Base-by-base conservation (phyloP, 2,797 vertebrate species). In the Smutsia temminckii region DNA sequence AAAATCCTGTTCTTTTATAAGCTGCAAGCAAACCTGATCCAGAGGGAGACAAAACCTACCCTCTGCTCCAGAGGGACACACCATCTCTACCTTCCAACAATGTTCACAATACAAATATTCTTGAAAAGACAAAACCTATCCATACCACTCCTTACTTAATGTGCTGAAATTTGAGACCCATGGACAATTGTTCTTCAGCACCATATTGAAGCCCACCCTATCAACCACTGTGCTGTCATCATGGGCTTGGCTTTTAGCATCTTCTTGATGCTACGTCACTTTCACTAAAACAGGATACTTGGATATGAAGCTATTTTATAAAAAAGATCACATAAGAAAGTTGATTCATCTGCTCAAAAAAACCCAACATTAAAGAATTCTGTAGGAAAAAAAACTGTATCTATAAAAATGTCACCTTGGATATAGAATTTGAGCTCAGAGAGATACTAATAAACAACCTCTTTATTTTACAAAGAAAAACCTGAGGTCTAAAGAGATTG, bases 381-480 rank as follows among this genome's bases (percentile, higher is more conserved):
- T 4, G 18, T 8, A 29, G n/a, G 0, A n/a, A 6, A n/a, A 57
- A 59, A 68, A 40, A 2, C 72, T 53, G 11, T 61, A 2, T 37
- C 61, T 93, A 55, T 71, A 63, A 81, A 91, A 81, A 78, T 51
- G 55, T 69, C 20, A 79, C n/a, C 12, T 25, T 57, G 23, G 49
- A 96, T 21, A 81, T 0, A 90, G 81, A 92, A 87, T 87, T 84
- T 46, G 59, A 74, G 23, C 42, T 59, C n/a, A 23, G 29, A 92
- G n/a, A 3, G 27, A 77, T 20, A 7, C 37, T 64, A 95, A 51
- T 0, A 69, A 37, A 49, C 8, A 87, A 80, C 16, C 18, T 13
- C 46, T 91, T 92, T 34, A 23, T 74, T 85, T 93, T n/a, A 83
- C 23, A 90, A 90, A 78, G 16, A 83, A 68, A 96, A 84, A 72